Base-by-base conservation (phyloP, 2,888 invertebrate species). In the Lacanobia wlatinum region DNA sequence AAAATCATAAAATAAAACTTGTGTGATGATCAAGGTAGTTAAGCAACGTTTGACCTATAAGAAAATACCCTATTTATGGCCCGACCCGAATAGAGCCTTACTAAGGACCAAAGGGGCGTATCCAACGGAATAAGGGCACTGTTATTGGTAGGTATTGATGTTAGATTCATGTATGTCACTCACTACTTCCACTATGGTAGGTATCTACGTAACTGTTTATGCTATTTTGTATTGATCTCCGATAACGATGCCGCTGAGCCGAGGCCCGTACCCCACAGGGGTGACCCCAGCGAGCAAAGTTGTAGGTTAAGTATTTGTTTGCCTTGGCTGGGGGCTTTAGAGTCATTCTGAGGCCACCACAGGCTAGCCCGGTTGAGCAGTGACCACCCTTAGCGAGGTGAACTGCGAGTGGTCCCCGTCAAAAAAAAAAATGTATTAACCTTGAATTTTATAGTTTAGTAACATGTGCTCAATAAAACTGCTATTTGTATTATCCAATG, bases 371-470 rank as follows among this genome's bases (percentile, higher is more conserved):
- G n/a, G n/a, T n/a, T n/a, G n/a, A n/a, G n/a, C n/a, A n/a, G n/a
- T n/a, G n/a, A n/a, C n/a, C n/a, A n/a, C n/a, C n/a, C n/a, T n/a
- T n/a, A n/a, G n/a, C n/a, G n/a, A n/a, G n/a, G n/a, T n/a, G n/a
- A n/a, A n/a, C n/a, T n/a, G n/a, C n/a, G n/a, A n/a, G n/a, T n/a
- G n/a, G n/a, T n/a, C n/a, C n/a, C n/a, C n/a, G n/a, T n/a, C n/a
- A n/a, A n/a, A n/a, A n/a, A n/a, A n/a, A n/a, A n/a, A n/a, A n/a
- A n/a, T n/a, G n/a, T n/a, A n/a, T 58, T 74, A 46, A 74, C 73
- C 74, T 74, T 74, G 74, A n/a, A 8, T 59, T 66, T 73, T 73
- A 66, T 74, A 16, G 74, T 59, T 52, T 66, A 14, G 34, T 65
- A 66, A 38, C 74, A 73, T 73, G 65, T 65, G 66, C 43, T 66